Evolutionary conservation across 1,140 invertebrate species (phyloP), one percentile per base, ranked within the genome.

Genomic region (Agrilus planipennis): DNA sequence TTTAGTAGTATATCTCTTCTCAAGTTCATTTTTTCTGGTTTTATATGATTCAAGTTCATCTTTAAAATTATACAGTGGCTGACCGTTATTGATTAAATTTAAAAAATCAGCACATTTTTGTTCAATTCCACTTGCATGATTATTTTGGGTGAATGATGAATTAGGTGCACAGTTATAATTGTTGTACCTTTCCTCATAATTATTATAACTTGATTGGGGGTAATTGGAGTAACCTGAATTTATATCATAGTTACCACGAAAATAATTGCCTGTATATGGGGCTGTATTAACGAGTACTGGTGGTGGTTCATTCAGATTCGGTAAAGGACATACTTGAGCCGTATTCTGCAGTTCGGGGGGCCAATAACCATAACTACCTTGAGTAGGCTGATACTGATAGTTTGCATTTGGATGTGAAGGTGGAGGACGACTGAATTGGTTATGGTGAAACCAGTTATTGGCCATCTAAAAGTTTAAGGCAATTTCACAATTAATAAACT

Each of bases 31-130:
- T 34, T 44, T 20, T 17, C 31, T 14, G 16, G 11, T 34, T 44
- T 44, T 44, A 18, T 44, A 44, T 12, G 28, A 32, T n/a, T 44
- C 42, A 4, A 44, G 34, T 34, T 44, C 42, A 6, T 39, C 16
- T 25, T 27, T 32, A 20, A 30, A 44, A 34, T 44, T 28, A 27
- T 44, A 44, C 17, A 14, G 4, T 4, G 5, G 2, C 10, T 11
- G 5, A 5, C 3, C 16, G 15, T 36, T 15, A n/a, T n/a, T n/a
- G n/a, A n/a, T n/a, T n/a, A n/a, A n/a, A n/a, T n/a, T n/a, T n/a
- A n/a, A n/a, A n/a, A n/a, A n/a, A n/a, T n/a, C n/a, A n/a, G n/a
- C n/a, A n/a, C n/a, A n/a, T n/a, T n/a, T n/a, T n/a, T n/a, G n/a
- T 6, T 18, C 18, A 30, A 10, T 25, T 17, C 21, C 18, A 16